Base-by-base conservation (phyloP, 2,797 vertebrate species). In the Antennarius maculatus region DNA sequence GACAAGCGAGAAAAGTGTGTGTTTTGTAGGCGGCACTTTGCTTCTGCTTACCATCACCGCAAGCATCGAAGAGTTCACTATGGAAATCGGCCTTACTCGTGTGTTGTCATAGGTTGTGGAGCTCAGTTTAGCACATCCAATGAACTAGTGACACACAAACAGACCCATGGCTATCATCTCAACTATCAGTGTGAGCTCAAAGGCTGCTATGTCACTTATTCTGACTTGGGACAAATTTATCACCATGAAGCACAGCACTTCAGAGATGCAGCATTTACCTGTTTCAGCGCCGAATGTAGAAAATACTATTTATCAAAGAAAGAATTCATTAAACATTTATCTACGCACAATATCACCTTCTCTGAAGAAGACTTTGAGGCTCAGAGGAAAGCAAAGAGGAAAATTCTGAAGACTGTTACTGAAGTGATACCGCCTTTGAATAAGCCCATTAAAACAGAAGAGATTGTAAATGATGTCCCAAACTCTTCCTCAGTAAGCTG, bases 201-300 rank as follows among this genome's bases (percentile, higher is more conserved):
- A n/a, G 97, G 95, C 61, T 99, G 98, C 61, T 95, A 92, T 14
- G 91, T 97, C 45, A 95, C 96, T 17, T 99, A 96, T 86, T 95
- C 96, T 46, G 97, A 98, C 79, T 83, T 98, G 17, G 97, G 95
- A 59, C 96, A 97, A 63, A 94, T 99, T 15, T 99, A 98, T 86
- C 97, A 99, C 74, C 98, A 99, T 0, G 98, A 99, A 89, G 97
- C 98, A 13, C 97, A 99, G 87, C 98, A 99, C 81, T 99, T 98
- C 89, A 93, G 97, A 73, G 97, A 99, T 42, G 97, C 97, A 0
- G 97, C 97, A 0, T 99, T 97, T 46, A 96, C 93, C 3, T 99
- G 98, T 80, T 94, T 90, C 6, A 93, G 92, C 48, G 82, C 90
- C 10, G 95, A 94, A 31, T 99, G 98, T 89, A 97, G 92, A 82